Evolutionary conservation across 2,888 invertebrate genomes (phyloP).

Genomic region (Epinotia bilunana): DNA sequence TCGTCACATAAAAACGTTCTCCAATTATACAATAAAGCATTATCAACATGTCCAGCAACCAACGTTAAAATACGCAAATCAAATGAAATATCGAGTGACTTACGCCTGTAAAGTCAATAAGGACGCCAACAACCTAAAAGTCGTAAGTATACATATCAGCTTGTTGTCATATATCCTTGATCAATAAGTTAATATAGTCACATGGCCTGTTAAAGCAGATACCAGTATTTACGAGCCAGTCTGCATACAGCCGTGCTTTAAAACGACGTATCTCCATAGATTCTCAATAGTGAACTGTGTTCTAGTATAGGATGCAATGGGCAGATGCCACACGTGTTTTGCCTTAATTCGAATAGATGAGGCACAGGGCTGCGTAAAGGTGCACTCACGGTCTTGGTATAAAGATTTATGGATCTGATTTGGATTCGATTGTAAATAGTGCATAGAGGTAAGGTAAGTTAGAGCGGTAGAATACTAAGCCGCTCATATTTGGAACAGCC

Average conservation of each 20-base stretch:
- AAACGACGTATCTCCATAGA: slow-evolving; percentile 2
- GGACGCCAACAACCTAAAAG: slow-evolving; percentile 22
- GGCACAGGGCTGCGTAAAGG: slow-evolving; percentile 65
- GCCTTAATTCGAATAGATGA: slow-evolving; percentile 83
- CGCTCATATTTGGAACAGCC: too few species aligned
- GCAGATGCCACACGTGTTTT: slow-evolving; percentile 82
- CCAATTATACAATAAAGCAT: slow-evolving; percentile 64
- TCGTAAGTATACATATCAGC: background rate
- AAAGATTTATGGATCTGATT: slow-evolving; percentile 12
- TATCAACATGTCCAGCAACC: slow-evolving; percentile 63
- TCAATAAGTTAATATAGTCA: slow-evolving; percentile 53
- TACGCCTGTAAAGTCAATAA: background rate
- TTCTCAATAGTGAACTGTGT: background rate
- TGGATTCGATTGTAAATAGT: background rate
- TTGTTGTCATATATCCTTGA: slow-evolving; percentile 15
- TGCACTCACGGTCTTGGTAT: background rate
- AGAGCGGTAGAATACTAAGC: too few species aligned
- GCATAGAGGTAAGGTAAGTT: background rate
- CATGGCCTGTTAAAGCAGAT: slow-evolving; percentile 76
- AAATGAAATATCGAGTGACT: background rate
- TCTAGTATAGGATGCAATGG: slow-evolving; percentile 51
- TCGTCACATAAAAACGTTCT: background rate
- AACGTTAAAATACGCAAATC: background rate
- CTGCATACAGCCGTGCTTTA: slow-evolving; percentile 58
- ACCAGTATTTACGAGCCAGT: slow-evolving; percentile 78